Evolutionary conservation across 2,797 vertebrate genomes (phyloP), one percentile per base, ranked within the genome.

Genomic region (Protosalanx chinensis): DNA sequence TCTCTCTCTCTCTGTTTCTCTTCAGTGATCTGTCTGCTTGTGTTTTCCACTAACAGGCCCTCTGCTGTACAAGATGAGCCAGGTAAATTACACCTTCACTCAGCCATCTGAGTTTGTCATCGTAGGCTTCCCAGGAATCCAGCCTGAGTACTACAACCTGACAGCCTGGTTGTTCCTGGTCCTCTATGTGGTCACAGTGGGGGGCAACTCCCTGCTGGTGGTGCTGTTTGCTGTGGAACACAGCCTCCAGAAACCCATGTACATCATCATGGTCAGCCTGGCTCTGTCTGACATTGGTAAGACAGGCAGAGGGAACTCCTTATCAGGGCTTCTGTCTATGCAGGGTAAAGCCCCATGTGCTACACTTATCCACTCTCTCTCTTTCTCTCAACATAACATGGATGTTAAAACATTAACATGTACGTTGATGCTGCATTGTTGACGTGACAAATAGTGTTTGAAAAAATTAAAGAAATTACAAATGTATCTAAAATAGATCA

Each of bases 211-310:
- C 63, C 53, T 88, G 18, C 65, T 92, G 27, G 73, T 91, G 23
- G 16, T 85, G 0, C 27, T 88, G 59, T 89, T 92, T 73, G 18
- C 29, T 20, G 63, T 77, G 20, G 87, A 90, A 65, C 75, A 58
- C 33, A 87, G 76, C 63, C 86, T 92, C 30, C 90, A 91, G 13
- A 89, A 90, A 13, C 91, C 90, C 51, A 91, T 92, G 91, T 92
- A 89, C 70, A 90, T 91, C 64, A 80, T 89, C 71, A 87, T 92
- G 72, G 71, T 87, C 53, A 88, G 89, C 77, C 80, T 93, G 37
- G 89, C 89, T 7, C 10, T 89, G 27, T 81, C 88, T 62, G 91
- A 92, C 53, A 76, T 88, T 35, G 86, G 73, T 81, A 69, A 83
- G 56, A 20, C 13, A n/a, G 56, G 4, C 23, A n/a, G 58, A 60